phyloP scores from a whole-genome alignment of 2,113 vertebrate species.

The Trinectes maculatus region DNA sequence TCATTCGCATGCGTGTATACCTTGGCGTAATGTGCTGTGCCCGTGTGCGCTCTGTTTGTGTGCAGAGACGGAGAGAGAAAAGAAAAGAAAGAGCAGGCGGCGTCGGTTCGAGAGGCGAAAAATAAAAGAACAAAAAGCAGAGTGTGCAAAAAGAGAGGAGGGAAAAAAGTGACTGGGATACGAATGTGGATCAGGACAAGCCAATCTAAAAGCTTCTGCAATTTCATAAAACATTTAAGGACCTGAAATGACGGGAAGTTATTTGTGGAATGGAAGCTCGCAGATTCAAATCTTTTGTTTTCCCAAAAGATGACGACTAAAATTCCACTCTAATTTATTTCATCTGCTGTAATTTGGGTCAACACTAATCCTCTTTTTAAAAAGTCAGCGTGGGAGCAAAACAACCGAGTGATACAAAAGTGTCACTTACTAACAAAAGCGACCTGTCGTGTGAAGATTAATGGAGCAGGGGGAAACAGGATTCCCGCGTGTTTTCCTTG shows the following conservation, averaged over 20 bases:
- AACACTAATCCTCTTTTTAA: neutral
- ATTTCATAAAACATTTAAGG: constrained; percentile 9
- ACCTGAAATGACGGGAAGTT: neutral
- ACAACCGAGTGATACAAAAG: constrained; percentile 2
- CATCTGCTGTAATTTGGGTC: constrained; percentile 7
- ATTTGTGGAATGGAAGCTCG: no score
- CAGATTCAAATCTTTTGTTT: no score
- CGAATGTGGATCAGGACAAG: constrained; percentile 3
- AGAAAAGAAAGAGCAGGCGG: constrained; percentile 24
- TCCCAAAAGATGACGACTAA: no score
- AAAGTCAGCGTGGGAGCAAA: neutral
- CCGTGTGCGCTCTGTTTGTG: constrained; percentile 2
- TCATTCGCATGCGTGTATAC: neutral
- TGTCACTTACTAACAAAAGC: no score
- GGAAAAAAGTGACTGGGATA: neutral
- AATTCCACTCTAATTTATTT: no score
- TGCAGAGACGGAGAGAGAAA: neutral
- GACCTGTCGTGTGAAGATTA: no score
- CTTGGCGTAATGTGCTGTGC: neutral
- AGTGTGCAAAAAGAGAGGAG: neutral
- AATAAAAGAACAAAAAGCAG: constrained; percentile 14
- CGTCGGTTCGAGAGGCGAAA: constrained; percentile 1
- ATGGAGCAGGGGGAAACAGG: no score
- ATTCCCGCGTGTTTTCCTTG: no score
- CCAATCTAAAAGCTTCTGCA: neutral